These are phyloP conservation scores for Goniozus legneri DNA, from an alignment of 1,140 invertebrate genomes.

Conservation along the genomic window DNA sequence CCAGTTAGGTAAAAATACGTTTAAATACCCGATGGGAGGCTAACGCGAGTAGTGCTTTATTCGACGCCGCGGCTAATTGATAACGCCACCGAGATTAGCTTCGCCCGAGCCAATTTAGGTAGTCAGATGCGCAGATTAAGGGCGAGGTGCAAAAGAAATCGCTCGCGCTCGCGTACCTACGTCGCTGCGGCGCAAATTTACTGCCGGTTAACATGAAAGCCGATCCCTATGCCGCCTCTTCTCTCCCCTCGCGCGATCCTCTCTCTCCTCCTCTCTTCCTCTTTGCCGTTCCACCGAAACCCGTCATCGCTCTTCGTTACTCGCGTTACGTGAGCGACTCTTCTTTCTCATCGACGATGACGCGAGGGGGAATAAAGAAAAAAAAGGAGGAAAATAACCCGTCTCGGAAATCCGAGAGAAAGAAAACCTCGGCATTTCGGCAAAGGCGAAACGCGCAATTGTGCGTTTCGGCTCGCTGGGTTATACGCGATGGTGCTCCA, in stretches of 20 bases:
- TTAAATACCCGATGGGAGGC: conserved; percentile 5
- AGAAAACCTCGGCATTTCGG: too few relatives aligned
- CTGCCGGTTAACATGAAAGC: conserved; percentile 31
- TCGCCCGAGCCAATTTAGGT: conserved; percentile 34
- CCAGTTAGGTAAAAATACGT: conserved; percentile 16
- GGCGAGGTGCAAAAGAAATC: conserved; percentile 27
- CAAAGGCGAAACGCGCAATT: too few relatives aligned
- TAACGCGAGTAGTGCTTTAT: conserved; percentile 14
- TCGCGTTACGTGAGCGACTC: background rate
- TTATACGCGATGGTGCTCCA: too few relatives aligned
- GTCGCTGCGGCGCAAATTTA: conserved; percentile 29
- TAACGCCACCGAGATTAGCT: conserved; percentile 34
- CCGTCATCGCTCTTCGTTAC: background rate
- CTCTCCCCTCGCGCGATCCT: too few relatives aligned
- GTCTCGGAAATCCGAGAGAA: too few relatives aligned
- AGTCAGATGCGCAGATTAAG: conserved; percentile 32
- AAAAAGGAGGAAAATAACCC: conserved; percentile 5
- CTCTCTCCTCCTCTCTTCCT: conserved; percentile 2
- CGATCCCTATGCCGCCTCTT: conserved; percentile 16
- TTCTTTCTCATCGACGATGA: background rate
- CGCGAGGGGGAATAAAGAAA: background rate
- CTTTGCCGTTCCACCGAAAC: conserved; percentile 1
- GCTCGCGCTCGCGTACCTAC: conserved; percentile 22
- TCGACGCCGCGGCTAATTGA: conserved; percentile 28
- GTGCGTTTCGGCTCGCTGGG: too few relatives aligned